A percentile compares a stretch with the other conserved stretches of the same genome.
phyloP scores from a whole-genome alignment of 2,113 vertebrate genomes.

The Arenaria interpres region DNA sequence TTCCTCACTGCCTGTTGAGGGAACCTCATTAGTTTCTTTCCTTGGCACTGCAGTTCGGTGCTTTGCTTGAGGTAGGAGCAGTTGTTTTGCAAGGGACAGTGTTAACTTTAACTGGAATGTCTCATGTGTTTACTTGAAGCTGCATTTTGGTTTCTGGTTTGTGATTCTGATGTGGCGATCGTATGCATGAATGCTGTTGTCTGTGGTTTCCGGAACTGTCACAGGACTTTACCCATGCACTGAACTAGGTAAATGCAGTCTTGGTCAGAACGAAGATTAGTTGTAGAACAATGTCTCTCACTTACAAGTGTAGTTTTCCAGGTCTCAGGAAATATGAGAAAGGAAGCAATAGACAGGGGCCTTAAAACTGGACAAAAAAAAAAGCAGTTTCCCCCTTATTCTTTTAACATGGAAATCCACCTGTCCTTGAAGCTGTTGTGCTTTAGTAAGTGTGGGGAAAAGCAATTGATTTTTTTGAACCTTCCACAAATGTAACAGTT shows the following conservation, averaged over 20 bases:
- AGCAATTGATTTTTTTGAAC: not conserved
- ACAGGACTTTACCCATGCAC: not conserved
- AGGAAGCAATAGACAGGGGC: not conserved
- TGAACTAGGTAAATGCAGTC: not conserved
- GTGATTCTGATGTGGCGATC: not conserved
- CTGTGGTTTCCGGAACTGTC: not conserved
- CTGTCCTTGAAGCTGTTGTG: not conserved
- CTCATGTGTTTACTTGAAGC: not conserved
- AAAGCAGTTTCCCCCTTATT: not conserved
- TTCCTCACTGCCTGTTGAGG: not conserved
- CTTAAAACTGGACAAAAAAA: not conserved
- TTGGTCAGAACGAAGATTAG: not conserved
- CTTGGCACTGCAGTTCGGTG: not conserved
- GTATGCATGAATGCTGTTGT: accelerated
- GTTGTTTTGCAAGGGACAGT: not conserved
- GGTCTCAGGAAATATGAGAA: not conserved
- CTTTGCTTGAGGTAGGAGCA: not conserved
- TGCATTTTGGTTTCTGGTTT: not conserved
- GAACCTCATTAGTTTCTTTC: not conserved
- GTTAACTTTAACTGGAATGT: not conserved
- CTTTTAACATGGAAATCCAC: not conserved
- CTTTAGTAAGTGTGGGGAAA: not conserved
- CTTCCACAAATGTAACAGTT: not conserved
- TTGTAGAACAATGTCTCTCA: not conserved
- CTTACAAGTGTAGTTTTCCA: not conserved